A percentile compares a stretch with the other conserved stretches of the same genome.
Conservation (phyloP, 2,888 invertebrate species). For the Hipparchia semele region DNA sequence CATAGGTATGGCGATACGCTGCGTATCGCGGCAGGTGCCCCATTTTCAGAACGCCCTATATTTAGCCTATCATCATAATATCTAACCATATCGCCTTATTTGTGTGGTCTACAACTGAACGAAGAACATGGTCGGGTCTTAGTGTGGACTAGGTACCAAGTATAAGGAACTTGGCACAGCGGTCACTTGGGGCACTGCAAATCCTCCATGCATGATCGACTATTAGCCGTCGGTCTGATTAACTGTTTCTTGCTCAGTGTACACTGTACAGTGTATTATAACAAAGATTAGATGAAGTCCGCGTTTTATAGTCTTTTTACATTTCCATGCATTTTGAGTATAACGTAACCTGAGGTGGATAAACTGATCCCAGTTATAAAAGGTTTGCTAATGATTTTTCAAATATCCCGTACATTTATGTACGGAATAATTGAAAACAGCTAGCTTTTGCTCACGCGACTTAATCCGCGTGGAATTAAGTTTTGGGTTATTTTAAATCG, state of each 20-base stretch:
- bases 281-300: too few relatives aligned
- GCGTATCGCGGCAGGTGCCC: too few relatives aligned
- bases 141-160: background rate
- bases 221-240: constrained; percentile 14
- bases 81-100: background rate
- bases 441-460: too few relatives aligned
- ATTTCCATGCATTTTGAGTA: background rate
- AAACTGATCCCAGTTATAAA: too few relatives aligned
- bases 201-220: constrained; percentile 17
- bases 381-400: too few relatives aligned
- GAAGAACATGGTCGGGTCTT: background rate
- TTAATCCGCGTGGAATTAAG: too few relatives aligned
- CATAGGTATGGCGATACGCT: background rate
- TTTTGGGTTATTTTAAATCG: too few relatives aligned
- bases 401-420: too few relatives aligned
- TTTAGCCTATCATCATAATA: background rate
- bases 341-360: background rate
- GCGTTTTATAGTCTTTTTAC: background rate
- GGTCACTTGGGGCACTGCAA: constrained; percentile 9
- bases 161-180: constrained; percentile 2
- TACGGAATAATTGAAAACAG: too few relatives aligned
- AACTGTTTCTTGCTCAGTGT: constrained; percentile 7
- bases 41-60: constrained; percentile 13
- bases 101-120: background rate
- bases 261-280: too few relatives aligned